Conservation (phyloP, 2,797 vertebrate genomes). For the Semotilus atromaculatus region DNA sequence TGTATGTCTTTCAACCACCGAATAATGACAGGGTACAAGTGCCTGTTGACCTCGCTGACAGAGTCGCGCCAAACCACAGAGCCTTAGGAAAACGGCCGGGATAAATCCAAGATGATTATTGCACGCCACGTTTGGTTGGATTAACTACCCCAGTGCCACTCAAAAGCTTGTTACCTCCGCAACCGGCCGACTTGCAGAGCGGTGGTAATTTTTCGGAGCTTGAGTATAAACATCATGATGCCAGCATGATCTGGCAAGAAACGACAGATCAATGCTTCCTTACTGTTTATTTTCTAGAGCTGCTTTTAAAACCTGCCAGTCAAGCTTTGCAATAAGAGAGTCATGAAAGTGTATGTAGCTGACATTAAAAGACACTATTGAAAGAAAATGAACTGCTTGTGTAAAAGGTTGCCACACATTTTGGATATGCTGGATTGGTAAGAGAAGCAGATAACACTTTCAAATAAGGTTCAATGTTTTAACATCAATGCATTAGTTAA, state of each 20-base stretch:
- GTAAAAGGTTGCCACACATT: background rate
- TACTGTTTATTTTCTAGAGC: conserved; percentile 39
- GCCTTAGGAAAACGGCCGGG: conserved; percentile 49
- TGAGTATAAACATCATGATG: conserved; percentile 20
- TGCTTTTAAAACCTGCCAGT: conserved; percentile 43
- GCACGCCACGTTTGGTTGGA: conserved; percentile 46
- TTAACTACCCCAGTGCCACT: conserved; percentile 50
- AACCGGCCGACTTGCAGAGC: background rate
- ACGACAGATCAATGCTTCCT: conserved; percentile 38
- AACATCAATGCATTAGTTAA: background rate
- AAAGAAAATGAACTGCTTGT: conserved; percentile 9
- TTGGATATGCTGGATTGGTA: background rate
- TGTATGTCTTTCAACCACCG: conserved; percentile 56
- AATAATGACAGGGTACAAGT: conserved; percentile 64
- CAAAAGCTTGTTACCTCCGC: conserved; percentile 46
- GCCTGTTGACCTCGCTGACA: conserved; percentile 62
- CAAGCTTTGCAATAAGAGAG: background rate
- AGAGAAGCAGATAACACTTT: background rate
- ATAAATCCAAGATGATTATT: conserved; percentile 53
- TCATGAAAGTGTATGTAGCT: background rate
- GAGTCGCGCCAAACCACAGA: conserved; percentile 59
- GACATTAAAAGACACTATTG: background rate
- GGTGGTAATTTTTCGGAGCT: conserved; percentile 21
- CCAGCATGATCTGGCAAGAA: conserved; percentile 44
- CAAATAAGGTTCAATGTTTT: background rate